Conservation (phyloP, 2,797 vertebrate species). For the Mastacembelus armatus region DNA sequence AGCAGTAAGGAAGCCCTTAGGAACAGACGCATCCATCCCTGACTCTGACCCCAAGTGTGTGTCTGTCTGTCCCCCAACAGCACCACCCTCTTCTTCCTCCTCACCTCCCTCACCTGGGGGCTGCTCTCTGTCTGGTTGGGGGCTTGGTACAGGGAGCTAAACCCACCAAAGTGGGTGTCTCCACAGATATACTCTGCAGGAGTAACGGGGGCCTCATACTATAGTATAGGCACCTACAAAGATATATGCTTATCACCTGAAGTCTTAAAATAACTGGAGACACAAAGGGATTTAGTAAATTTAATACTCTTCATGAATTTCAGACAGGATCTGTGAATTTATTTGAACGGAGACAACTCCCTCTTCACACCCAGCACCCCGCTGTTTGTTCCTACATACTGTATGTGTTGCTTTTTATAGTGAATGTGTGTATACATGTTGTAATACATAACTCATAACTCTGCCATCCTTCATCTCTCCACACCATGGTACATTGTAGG, state of each 20-base stretch:
- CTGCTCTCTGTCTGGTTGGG: conserved; percentile 73
- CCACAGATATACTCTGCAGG: conserved; percentile 25
- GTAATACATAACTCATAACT: conserved; percentile 8
- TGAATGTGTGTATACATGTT: conserved; percentile 19
- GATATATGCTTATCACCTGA: conserved; percentile 13
- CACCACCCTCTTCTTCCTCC: conserved; percentile 71
- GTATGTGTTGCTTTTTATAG: conserved; percentile 15
- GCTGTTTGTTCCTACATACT: conserved; percentile 29
- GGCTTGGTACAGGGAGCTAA: conserved; percentile 69
- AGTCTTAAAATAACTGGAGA: conserved; percentile 35
- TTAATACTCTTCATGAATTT: conserved; percentile 3
- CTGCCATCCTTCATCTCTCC: conserved; percentile 11
- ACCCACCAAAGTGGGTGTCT: conserved; percentile 70
- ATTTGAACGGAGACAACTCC: conserved; percentile 18
- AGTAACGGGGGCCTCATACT: background rate
- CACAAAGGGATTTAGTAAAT: conserved; percentile 14
- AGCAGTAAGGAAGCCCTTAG: conserved; percentile 20
- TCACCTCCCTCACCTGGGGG: conserved; percentile 72
- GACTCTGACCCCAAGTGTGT: conserved; percentile 53
- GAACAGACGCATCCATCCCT: conserved; percentile 20
- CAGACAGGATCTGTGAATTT: conserved; percentile 27
- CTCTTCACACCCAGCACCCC: conserved; percentile 1
- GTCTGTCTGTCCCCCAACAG: conserved; percentile 73
- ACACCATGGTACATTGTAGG: conserved; percentile 25
- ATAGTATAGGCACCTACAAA: background rate